Evolutionary conservation across 2,888 invertebrate species (phyloP).

Genomic region (Dioctria linearis): DNA sequence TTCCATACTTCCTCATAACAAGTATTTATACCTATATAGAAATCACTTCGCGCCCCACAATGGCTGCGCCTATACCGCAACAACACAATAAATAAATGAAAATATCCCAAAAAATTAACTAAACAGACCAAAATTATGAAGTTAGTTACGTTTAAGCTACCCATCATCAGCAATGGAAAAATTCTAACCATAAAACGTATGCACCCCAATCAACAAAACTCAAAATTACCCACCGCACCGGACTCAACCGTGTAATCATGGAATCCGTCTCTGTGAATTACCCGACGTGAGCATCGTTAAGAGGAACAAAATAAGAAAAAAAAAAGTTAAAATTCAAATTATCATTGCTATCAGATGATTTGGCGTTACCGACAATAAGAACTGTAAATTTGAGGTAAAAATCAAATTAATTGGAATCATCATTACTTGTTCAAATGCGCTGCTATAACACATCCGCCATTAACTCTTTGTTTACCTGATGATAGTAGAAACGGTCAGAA

Average conservation of each 20-base stretch:
- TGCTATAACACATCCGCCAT: constrained; percentile 20
- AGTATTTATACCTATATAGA: background rate
- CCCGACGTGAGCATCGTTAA: background rate
- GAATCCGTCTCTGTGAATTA: constrained; percentile 21
- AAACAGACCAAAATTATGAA: constrained; percentile 56
- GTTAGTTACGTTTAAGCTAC: constrained; percentile 56
- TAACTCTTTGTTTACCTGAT: constrained; percentile 17
- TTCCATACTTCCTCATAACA: background rate
- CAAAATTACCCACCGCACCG: constrained; percentile 15
- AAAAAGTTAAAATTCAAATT: background rate
- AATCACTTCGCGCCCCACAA: constrained; percentile 20
- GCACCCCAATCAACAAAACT: constrained; percentile 1
- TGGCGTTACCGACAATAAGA: constrained; percentile 20
- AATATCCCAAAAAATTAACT: constrained; percentile 38
- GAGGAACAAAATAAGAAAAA: background rate
- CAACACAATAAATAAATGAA: constrained; percentile 10
- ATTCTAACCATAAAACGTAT: constrained; percentile 4
- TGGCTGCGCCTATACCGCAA: constrained; percentile 7
- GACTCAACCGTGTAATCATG: constrained; percentile 31
- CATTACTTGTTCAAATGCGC: constrained; percentile 35
- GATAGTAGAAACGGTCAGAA: constrained; percentile 8
- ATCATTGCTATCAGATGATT: constrained; percentile 42
- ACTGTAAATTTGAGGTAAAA: constrained; percentile 49
- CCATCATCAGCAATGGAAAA: constrained; percentile 51
- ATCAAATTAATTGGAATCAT: constrained; percentile 46